phyloP scores from a whole-genome alignment of 2,113 vertebrate genomes.

The Pontoporia blainvillei region DNA sequence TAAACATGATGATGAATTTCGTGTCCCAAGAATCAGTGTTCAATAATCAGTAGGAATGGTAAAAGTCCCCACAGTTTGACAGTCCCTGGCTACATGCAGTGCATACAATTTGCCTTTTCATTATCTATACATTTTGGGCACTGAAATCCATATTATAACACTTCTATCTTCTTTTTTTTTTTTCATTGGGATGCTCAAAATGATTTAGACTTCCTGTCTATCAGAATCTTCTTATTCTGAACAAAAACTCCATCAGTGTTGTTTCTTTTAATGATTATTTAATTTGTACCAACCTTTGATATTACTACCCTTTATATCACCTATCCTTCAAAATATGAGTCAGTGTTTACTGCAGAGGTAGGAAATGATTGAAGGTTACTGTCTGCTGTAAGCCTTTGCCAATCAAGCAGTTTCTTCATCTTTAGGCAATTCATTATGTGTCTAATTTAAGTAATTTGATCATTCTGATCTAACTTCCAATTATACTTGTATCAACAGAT shows the following conservation, averaged over 20 bases:
- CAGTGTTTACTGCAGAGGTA: background rate
- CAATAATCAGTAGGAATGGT: background rate
- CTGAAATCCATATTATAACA: background rate
- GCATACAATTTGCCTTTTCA: background rate
- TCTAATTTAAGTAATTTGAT: constrained; percentile 73
- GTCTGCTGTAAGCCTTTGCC: background rate
- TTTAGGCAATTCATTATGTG: background rate
- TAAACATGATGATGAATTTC: constrained; percentile 1
- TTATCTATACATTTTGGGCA: background rate
- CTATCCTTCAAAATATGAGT: background rate
- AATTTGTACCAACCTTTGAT: background rate
- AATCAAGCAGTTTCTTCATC: background rate
- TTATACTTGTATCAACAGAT: constrained; percentile 71
- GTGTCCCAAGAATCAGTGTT: background rate
- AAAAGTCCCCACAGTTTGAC: background rate
- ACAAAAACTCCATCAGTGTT: background rate
- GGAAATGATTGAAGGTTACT: background rate
- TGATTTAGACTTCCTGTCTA: background rate
- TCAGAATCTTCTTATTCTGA: background rate
- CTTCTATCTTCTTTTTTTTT: background rate
- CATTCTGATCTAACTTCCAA: constrained; percentile 64
- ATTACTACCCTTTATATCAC: background rate
- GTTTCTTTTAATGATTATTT: background rate
- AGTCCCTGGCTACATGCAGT: background rate
- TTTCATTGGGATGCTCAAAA: background rate